Evolutionary conservation across 2,888 invertebrate species (phyloP).

Genomic region (Ichneumoninae sp.): DNA sequence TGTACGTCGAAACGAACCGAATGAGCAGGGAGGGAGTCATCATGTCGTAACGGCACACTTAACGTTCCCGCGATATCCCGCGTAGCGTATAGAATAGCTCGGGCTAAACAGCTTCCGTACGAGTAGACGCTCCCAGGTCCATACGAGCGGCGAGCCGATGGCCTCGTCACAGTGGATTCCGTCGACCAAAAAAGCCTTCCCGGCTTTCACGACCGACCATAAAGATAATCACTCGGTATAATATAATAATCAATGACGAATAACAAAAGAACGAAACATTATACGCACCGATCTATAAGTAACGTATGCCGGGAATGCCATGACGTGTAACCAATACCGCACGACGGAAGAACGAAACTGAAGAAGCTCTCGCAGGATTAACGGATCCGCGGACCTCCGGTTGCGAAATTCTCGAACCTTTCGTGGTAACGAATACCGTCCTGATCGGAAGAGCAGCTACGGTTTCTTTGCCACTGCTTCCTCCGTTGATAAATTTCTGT

Average conservation of each 20-base stretch:
- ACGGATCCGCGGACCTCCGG: constrained; percentile 45
- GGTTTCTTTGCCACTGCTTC: constrained; percentile 39
- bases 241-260: not conserved
- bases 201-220: not conserved
- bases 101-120: constrained; percentile 59
- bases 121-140: constrained; percentile 23
- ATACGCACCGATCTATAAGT: not conserved
- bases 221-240: not conserved
- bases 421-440: constrained; percentile 52
- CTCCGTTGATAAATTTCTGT: constrained; percentile 29
- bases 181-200: constrained; percentile 2
- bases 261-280: not conserved
- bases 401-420: constrained; percentile 11
- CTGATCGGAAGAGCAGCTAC: constrained; percentile 37
- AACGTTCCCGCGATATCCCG: constrained; percentile 49
- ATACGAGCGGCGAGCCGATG: constrained; percentile 29
- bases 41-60: constrained; percentile 50
- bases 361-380: constrained; percentile 40
- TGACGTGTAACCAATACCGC: constrained; percentile 29
- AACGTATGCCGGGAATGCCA: not conserved
- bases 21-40: constrained; percentile 51
- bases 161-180: constrained; percentile 27
- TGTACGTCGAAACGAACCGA: constrained; percentile 49
- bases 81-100: constrained; percentile 41
- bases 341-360: constrained; percentile 44